Base-by-base conservation (phyloP, 2,797 vertebrate species). In the Xenops minutus region DNA sequence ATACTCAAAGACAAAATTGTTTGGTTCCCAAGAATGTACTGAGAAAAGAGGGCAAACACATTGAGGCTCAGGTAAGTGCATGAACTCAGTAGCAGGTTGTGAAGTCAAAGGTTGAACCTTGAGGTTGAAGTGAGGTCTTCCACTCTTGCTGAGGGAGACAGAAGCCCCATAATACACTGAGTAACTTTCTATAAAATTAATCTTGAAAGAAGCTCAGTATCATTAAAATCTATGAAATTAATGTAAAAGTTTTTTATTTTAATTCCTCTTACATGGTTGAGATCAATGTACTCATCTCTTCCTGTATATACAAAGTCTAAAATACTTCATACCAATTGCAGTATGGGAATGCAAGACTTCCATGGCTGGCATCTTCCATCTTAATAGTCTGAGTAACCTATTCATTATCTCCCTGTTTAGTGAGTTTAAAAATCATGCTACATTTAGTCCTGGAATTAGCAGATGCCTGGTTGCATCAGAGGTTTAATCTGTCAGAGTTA, bases 11-110 rank as follows among this genome's bases (percentile, higher is more conserved):
- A 44, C 9, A 54, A 69, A 49, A 10, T 9, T n/a, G 43, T 78
- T 49, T 19, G 1, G 20, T 64, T 81, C 49, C 48, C 30, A 81
- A 78, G 17, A 15, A 46, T 3, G 27, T 20, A 37, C n/a, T 43
- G 61, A 55, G 19, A 51, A 81, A 74, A 39, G 14, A 61, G 8
- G 26, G 26, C 41, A 76, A 86, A 80, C 4, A 9, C 18, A 51
- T 7, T 0, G 0, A 63, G 26, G 29, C 43, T 73, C 36, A 69
- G 29, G 20, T 58, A n/a, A 54, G 30, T 10, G 32, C 79, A 56
- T 0, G 0, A 56, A 56, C 17, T 52, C 17, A 36, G 63, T 20
- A 58, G 43, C 0, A 0, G 48, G 4, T 36, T 43, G 9, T 20
- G 36, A 85, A 76, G 39, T 17, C 0, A 0, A 64, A 61, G 27